Base-by-base conservation (phyloP, 2,113 vertebrate genomes). In the Danionella cerebrum region DNA sequence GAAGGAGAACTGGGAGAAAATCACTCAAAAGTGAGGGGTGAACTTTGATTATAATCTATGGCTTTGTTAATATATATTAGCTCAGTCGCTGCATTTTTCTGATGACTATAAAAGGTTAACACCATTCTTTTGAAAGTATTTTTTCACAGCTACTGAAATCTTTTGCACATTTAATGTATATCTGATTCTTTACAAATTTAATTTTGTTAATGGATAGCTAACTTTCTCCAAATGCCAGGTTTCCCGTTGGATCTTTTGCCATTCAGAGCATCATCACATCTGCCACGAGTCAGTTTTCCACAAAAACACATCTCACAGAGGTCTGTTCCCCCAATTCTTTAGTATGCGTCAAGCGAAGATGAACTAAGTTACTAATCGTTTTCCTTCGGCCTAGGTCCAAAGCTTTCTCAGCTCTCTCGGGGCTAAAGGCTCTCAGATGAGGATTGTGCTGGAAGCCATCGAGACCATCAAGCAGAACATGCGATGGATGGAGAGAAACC, bases 1-100 rank as follows among this genome's bases (percentile, higher is more conserved):
- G 33, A 96, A 97, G 78, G 89, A 97, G 75, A 96, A 95, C 80
- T 98, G 95, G 96, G 85, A 91, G 73, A 79, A 76, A 16, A 91
- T 97, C 74, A 89, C 87, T 68, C 79, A 86, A 45, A 95, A 90
- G 95, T 96, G 88, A 89, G 92, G 73, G 10, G 12, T 24, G 24
- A 4, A 24, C 1, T 63, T 31, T 48, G 44, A 4, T 12, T 2
- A 36, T 2, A 33, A 33, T 33, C 5, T 33, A 33, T n/a, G n/a
- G n/a, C n/a, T n/a, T n/a, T n/a, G n/a, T n/a, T n/a, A n/a, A n/a
- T n/a, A n/a, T n/a, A n/a, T n/a, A n/a, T n/a, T n/a, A n/a, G n/a
- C n/a, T n/a, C n/a, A n/a, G n/a, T n/a, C n/a, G n/a, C n/a, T n/a
- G n/a, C n/a, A n/a, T n/a, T n/a, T n/a, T n/a, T n/a, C n/a, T n/a